Base-by-base conservation (phyloP, 2,888 invertebrate genomes). In the Pantelozetes paolii region DNA sequence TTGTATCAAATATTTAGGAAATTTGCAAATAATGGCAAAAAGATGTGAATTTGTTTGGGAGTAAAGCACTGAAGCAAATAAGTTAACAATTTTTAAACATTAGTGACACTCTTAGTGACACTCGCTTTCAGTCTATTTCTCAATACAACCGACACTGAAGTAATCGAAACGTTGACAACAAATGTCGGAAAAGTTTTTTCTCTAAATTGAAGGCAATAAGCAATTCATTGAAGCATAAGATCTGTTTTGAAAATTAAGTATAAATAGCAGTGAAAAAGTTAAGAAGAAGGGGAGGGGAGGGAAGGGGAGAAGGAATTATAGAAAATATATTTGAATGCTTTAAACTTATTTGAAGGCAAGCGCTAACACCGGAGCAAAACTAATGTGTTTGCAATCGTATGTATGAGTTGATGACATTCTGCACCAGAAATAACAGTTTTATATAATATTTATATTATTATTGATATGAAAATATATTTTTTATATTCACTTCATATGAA, bases 171-270 rank as follows among this genome's bases (percentile, higher is more conserved):
- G 30, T 32, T 3, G 40, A 36, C 3, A 30, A 32, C 26, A 67
- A 40, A 67, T 67, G 67, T 67, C 67, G 67, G 40, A 40, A 67
- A 67, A 67, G 20, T 40, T 67, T 59, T 42, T 67, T 23, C 42
- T 40, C 67, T n/a, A 67, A 67, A 67, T 67, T 67, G 67, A 67
- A 42, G 67, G 67, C 67, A 67, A 67, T 67, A 67, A 67, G 67
- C 40, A 40, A 67, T 67, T 67, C 67, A 67, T 67, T 67, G 67
- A 26, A 67, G 67, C 67, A 40, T 40, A 67, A 40, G 42, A 67
- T 13, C 67, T 67, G 67, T 67, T 67, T 36, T 62, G 15, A 32
- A 67, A 67, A 36, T 67, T 8, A 40, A 67, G 42, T n/a, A 1
- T 42, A 67, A 40, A 20, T 30, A 30, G 30, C 30, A 59, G 28